Evolutionary conservation across 1,140 invertebrate genomes (phyloP), one percentile per base, ranked within the genome.

Genomic region (Drosophila serrata): DNA sequence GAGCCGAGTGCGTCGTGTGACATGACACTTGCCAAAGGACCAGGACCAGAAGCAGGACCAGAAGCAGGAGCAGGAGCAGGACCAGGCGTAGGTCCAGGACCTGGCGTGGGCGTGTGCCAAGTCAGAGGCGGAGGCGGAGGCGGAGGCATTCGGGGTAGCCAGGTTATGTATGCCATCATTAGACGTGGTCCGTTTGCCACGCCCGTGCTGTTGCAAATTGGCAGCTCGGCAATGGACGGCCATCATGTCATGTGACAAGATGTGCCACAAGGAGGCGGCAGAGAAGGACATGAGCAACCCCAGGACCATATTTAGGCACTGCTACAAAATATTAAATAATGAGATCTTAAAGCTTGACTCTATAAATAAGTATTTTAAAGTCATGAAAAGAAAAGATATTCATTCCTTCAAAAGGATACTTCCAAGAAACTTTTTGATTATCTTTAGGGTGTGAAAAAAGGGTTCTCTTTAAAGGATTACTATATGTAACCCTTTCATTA

Each of bases 131-230:
- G 12, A 45, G 42, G 48, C 7, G 12, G 31, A 31, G 70, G 57
- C 37, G 46, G 59, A 42, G 48, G 22, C 59, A 27, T 45, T 46
- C 67, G 63, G 68, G 60, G 46, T 46, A 45, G 73, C 57, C 82
- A 79, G 78, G 84, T 85, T 90, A 90, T 88, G 77, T 88, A 90
- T 90, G 80, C 85, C 80, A 84, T 88, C 84, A 88, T 88, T 88
- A 88, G 84, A 90, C 80, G 73, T 90, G 84, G 80, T 90, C 77
- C 85, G 85, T 90, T 90, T 80, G 85, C 85, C 84, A 90, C 84
- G 81, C 84, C 84, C 85, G 80, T 82, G 57, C 79, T 69, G 80
- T 82, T 82, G 80, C 84, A 84, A 88, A 88, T 90, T 88, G 85
- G 84, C 84, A 88, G 85, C 85, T 69, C 64, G 61, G 70, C 82